A percentile compares a stretch with the other conserved stretches of the same genome.
Evolutionary conservation across 2,888 invertebrate genomes (phyloP).

Genomic region (Himalopsyche kuldschensis): DNA sequence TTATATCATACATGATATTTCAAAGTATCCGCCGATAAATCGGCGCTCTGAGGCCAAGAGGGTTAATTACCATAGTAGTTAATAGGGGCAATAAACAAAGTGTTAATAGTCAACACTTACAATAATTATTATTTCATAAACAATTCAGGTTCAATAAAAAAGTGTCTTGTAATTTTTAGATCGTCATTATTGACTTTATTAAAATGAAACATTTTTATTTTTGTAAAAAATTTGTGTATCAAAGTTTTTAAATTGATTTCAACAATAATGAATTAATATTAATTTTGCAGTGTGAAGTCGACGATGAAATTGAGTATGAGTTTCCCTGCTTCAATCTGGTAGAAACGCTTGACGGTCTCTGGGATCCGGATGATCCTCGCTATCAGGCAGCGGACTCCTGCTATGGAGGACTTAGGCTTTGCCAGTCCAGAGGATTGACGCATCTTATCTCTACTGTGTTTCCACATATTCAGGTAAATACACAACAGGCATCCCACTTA

Average conservation of each 20-base stretch:
- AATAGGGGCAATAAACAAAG: too few relatives aligned
- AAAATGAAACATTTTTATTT: too few relatives aligned
- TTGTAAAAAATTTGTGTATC: too few relatives aligned
- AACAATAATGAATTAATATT: background rate
- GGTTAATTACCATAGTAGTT: too few relatives aligned
- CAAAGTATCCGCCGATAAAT: too few relatives aligned
- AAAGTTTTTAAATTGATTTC: background rate
- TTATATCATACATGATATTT: too few relatives aligned
- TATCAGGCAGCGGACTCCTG: constrained; percentile 52
- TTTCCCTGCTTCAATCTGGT: constrained; percentile 72
- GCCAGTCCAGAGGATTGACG: constrained; percentile 59
- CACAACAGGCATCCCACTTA: background rate
- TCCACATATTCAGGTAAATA: constrained; percentile 64
- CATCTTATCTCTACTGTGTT: constrained; percentile 68
- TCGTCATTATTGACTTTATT: too few relatives aligned
- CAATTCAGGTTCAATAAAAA: too few relatives aligned
- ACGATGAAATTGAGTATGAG: constrained; percentile 73
- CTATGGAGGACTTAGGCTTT: constrained; percentile 67
- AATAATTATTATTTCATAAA: too few relatives aligned
- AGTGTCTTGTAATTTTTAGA: too few relatives aligned
- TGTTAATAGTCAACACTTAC: too few relatives aligned
- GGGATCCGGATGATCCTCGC: constrained; percentile 63
- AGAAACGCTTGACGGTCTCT: constrained; percentile 67
- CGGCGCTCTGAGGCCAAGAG: too few relatives aligned
- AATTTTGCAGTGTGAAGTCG: constrained; percentile 66